A percentile compares a stretch with the other conserved stretches of the same genome.
Evolutionary conservation across 2,888 invertebrate species (phyloP).

Genomic region (Seladonia tumulorum): DNA sequence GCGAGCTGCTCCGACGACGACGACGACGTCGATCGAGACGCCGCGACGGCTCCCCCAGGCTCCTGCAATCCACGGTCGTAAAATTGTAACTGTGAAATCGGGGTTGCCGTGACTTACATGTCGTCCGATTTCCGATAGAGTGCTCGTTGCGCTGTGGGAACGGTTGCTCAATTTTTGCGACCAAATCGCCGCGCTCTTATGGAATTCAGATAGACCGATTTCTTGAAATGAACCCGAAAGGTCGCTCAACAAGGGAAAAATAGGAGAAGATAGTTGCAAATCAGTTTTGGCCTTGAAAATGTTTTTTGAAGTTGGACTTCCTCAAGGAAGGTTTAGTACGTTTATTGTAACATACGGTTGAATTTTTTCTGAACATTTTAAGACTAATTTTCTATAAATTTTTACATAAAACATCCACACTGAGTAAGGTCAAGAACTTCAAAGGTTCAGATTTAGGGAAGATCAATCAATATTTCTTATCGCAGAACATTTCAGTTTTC

Average conservation of each 20-base stretch:
- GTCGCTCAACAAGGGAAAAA: background rate
- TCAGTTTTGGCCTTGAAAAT: background rate
- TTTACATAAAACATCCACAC: background rate
- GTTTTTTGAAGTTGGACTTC: background rate
- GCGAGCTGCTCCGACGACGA: slow-evolving; percentile 18
- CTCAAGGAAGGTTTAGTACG: too few species aligned
- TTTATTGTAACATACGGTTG: too few species aligned
- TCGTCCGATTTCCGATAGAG: slow-evolving; percentile 34
- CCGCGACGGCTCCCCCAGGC: background rate
- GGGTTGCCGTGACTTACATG: slow-evolving; percentile 25
- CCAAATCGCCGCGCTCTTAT: background rate
- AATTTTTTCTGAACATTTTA: too few species aligned
- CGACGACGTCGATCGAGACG: slow-evolving; percentile 4
- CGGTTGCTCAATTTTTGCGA: background rate
- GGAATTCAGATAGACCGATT: background rate
- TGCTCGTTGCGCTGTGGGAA: background rate
- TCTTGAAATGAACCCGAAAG: background rate
- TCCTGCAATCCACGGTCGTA: slow-evolving; percentile 42
- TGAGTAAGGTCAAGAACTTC: background rate
- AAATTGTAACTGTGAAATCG: slow-evolving; percentile 45
- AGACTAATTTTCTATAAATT: background rate
- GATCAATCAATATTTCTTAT: background rate
- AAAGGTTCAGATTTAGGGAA: too few species aligned
- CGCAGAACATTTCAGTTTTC: background rate
- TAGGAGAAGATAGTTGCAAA: background rate